Evolutionary conservation across 2,888 invertebrate species (phyloP).

Genomic region (Teleogryllus oceanicus): DNA sequence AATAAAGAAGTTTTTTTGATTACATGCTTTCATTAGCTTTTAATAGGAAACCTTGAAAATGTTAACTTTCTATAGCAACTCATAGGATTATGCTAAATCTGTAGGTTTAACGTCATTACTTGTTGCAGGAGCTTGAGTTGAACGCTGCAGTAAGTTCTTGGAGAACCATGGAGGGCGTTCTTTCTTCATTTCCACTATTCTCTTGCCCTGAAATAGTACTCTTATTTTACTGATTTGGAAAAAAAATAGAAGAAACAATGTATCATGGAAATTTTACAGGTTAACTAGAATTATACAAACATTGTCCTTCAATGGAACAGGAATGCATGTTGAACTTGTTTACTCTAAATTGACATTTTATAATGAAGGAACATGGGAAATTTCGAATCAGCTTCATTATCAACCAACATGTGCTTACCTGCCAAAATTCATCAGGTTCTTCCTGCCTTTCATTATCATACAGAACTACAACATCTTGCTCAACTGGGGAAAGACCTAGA

Average conservation of each 20-base stretch:
- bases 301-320: neutral
- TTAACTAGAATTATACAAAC: no score
- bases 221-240: neutral
- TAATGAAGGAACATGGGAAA: no score
- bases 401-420: constrained; percentile 42
- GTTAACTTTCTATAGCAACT: neutral
- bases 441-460: constrained; percentile 76
- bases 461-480: constrained; percentile 79
- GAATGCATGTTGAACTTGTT: neutral
- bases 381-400: no score
- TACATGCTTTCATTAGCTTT: no score
- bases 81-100: constrained; percentile 58
- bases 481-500: constrained; percentile 67
- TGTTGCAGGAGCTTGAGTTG: constrained; percentile 66
- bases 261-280: no score
- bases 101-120: constrained; percentile 72
- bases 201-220: constrained; percentile 54
- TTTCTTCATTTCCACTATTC: constrained; percentile 81
- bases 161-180: constrained; percentile 85
- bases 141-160: constrained; percentile 74
- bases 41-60: neutral
- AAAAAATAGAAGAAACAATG: no score
- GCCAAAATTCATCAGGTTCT: constrained; percentile 49
- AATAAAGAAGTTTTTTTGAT: no score
- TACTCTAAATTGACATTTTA: neutral